Evolutionary conservation across 2,113 vertebrate species (phyloP), one percentile per base, ranked within the genome.

Genomic region (Barnardius zonarius): DNA sequence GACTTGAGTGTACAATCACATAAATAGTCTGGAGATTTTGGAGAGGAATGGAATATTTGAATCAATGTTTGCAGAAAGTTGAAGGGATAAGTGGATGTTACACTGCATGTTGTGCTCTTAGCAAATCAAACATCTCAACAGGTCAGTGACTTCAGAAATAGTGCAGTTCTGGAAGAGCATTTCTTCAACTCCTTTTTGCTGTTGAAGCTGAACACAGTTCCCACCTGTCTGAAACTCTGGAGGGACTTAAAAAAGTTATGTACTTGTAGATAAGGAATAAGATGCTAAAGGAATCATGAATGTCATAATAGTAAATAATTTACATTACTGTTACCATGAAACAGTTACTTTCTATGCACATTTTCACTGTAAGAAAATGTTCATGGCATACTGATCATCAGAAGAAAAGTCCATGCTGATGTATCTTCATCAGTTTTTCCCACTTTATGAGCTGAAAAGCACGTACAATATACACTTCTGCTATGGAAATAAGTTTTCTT

Each of bases 131-230:
- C 73, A 72, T 88, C 92, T 94, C 76, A 86, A 84, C 76, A 78
- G 57, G 79, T 77, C 92, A 92, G 79, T 61, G 51, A 86, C 92
- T 92, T 90, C 80, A 78, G 79, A 93, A 92, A 90, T 84, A 69
- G 48, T 79, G 57, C 69, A 59, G 44, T 88, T 86, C 55, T 57
- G 57, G 52, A 92, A 84, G 80, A 86, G 82, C 52, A 19, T 88
- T 93, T 88, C 74, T 79, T 90, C 28, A 92, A 69, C 73, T 92
- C 55, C 35, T 90, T 88, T 90, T 93, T 72, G 68, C 93, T 95
- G 54, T 69, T 81, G 88, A 88, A 95, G 78, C 78, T 70, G 72
- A 82, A 64, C 44, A n/a, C 28, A 61, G 49, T 88, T 91, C 66
- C 37, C 64, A 46, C 88, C 88, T 90, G 43, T 48, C 77, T 95